Evolutionary conservation across 2,113 vertebrate genomes (phyloP).

Genomic region (Hippolais icterina): DNA sequence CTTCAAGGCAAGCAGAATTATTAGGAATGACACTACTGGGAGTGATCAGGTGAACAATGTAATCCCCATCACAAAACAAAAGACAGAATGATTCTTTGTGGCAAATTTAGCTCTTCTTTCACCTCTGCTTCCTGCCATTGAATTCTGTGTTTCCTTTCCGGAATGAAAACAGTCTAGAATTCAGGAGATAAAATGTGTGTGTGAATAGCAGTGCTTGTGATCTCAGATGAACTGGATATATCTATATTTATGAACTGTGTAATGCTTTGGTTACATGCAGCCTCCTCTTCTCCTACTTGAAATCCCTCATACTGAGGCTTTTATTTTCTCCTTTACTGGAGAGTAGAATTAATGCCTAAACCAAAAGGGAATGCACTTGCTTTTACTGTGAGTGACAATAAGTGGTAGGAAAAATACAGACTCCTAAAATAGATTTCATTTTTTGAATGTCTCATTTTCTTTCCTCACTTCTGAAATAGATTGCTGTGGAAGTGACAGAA

Average conservation of each 20-base stretch:
- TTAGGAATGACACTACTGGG: not conserved
- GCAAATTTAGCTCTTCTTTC: not conserved
- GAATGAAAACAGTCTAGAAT: not conserved
- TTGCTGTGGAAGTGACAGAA: constrained; percentile 95
- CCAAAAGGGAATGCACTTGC: not conserved
- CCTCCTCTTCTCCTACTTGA: not conserved
- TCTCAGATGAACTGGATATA: not conserved
- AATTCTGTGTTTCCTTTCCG: not conserved
- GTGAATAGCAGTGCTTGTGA: not conserved
- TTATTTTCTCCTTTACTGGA: not conserved
- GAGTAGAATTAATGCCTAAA: not conserved
- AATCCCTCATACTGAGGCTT: not conserved
- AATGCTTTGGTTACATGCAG: not conserved
- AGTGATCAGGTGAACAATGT: not conserved
- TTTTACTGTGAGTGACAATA: not conserved
- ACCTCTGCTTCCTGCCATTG: not conserved
- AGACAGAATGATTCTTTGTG: not conserved
- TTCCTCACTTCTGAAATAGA: constrained; percentile 66
- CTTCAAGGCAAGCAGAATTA: not conserved
- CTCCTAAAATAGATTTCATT: not conserved
- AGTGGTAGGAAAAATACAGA: not conserved
- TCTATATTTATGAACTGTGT: not conserved
- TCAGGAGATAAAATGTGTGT: not conserved
- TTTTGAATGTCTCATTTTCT: not conserved
- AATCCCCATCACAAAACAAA: not conserved